These are phyloP conservation scores for Eulacestoma nigropectus DNA, from an alignment of 2,113 vertebrate species.

Conservation along the genomic window DNA sequence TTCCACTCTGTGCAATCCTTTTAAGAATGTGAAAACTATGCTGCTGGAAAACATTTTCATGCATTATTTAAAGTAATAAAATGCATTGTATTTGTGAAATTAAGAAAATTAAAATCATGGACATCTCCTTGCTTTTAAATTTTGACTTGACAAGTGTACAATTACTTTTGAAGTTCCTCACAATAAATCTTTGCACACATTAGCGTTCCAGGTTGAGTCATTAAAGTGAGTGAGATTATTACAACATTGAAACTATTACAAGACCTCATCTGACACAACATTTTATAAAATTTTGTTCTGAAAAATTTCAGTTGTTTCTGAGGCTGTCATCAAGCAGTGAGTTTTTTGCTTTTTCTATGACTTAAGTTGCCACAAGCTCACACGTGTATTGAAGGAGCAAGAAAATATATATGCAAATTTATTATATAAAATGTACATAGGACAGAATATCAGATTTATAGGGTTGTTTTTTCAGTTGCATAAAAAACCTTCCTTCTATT, in stretches of 20 bases:
- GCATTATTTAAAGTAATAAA: not conserved
- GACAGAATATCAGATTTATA: not conserved
- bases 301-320: not conserved
- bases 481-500: not conserved
- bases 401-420: not conserved
- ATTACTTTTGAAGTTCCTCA: not conserved
- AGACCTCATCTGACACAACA: not conserved
- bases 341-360: not conserved
- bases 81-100: not conserved
- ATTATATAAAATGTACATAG: not conserved
- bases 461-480: not conserved
- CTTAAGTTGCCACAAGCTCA: not conserved
- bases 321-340: not conserved
- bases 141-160: not conserved
- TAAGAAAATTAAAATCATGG: not conserved
- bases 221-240: not conserved
- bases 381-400: not conserved
- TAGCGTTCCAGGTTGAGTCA: not conserved
- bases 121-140: not conserved
- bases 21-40: not conserved
- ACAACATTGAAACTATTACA: not conserved
- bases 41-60: not conserved
- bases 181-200: not conserved
- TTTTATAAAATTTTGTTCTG: not conserved
- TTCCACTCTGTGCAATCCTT: not conserved